A percentile compares a stretch with the other conserved stretches of the same genome.
These are phyloP conservation scores for Crotalus horridus DNA, from an alignment of 2,113 vertebrate genomes.

Conservation along the genomic window DNA sequence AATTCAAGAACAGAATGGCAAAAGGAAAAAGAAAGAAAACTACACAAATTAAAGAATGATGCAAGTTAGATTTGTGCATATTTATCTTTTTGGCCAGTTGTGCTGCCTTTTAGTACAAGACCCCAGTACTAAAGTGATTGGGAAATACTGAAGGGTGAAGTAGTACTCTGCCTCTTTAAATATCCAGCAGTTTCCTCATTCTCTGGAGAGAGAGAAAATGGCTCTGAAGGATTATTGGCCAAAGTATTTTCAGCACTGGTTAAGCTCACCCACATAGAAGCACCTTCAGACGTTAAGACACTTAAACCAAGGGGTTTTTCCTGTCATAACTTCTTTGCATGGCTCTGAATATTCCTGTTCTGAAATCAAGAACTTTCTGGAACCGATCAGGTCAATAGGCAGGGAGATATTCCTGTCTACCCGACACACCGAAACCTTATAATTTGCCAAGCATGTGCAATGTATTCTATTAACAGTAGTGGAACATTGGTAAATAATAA, in stretches of 20 bases:
- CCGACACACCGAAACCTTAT: neutral
- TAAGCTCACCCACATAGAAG: neutral
- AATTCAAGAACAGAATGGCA: neutral
- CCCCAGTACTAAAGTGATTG: neutral
- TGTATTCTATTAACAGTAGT: conserved; percentile 12
- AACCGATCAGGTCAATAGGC: neutral
- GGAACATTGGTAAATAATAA: conserved; percentile 6
- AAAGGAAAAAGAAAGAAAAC: neutral
- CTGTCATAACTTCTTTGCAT: neutral
- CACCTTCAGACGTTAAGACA: neutral
- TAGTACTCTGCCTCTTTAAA: neutral
- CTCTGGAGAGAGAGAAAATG: neutral
- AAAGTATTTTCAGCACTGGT: neutral
- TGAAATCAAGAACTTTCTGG: neutral
- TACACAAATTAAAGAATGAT: neutral
- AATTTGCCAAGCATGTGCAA: conserved; percentile 5
- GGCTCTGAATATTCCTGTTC: neutral
- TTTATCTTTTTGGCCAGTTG: neutral
- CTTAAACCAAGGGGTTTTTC: neutral
- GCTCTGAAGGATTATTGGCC: neutral
- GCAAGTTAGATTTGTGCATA: neutral
- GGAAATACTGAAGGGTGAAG: neutral
- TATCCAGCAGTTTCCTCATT: neutral
- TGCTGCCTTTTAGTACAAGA: neutral
- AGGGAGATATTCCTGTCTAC: neutral